Evolutionary conservation across 2,888 invertebrate genomes (phyloP).

Genomic region (Zonitis immaculata): DNA sequence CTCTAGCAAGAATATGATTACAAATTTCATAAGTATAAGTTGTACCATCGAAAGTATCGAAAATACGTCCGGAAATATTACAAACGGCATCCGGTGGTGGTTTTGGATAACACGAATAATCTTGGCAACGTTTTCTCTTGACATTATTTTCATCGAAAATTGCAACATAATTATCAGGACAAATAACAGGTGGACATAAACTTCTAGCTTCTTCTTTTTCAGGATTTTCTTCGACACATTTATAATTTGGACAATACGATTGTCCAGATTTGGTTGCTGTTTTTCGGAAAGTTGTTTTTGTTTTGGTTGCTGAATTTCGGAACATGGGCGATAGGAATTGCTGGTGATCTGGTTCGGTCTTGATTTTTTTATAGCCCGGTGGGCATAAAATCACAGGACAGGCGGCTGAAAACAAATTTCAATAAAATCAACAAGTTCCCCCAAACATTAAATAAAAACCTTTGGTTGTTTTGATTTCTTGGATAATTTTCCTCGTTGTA

Average conservation of each 20-base stretch:
- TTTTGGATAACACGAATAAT: constrained; percentile 55
- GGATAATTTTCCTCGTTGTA: constrained; percentile 44
- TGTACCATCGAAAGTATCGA: constrained; percentile 74
- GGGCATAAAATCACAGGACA: constrained; percentile 48
- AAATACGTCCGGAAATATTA: constrained; percentile 67
- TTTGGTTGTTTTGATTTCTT: constrained; percentile 47
- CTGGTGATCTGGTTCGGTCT: constrained; percentile 5
- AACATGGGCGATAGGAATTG: constrained; percentile 9
- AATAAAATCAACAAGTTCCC: no score
- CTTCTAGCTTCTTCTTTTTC: constrained; percentile 28
- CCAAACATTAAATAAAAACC: no score
- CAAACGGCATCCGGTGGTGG: constrained; percentile 63
- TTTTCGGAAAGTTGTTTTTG: constrained; percentile 1
- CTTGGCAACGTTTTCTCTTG: constrained; percentile 39
- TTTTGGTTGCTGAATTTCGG: background rate
- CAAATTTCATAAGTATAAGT: constrained; percentile 79
- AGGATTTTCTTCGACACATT: constrained; percentile 52
- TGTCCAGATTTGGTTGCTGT: constrained; percentile 44
- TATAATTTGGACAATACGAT: constrained; percentile 52
- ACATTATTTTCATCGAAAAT: constrained; percentile 33
- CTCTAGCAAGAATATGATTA: constrained; percentile 71
- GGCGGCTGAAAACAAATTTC: no score
- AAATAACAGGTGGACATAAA: constrained; percentile 47
- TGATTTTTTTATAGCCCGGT: constrained; percentile 25
- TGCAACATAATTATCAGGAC: constrained; percentile 47